Conservation (phyloP, 2,888 invertebrate genomes). For the Hypena proboscidalis region DNA sequence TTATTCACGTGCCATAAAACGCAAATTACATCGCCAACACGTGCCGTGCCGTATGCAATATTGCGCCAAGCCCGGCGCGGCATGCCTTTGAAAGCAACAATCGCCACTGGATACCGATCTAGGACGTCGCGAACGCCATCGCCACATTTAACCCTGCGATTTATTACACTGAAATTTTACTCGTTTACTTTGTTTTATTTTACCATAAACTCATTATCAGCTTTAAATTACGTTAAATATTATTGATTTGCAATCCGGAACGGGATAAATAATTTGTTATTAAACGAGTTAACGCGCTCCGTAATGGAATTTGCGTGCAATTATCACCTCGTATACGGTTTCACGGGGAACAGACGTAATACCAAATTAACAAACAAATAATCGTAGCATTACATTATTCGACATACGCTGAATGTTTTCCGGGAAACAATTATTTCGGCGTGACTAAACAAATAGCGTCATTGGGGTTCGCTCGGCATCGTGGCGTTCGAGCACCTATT, state of each 20-base stretch:
- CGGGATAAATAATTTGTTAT: slow-evolving; percentile 23
- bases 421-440: slow-evolving; percentile 74
- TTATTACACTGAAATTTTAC: background rate
- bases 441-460: slow-evolving; percentile 76
- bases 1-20: slow-evolving; percentile 83
- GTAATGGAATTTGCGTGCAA: slow-evolving; percentile 26
- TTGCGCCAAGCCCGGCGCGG: slow-evolving; percentile 56
- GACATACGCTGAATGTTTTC: slow-evolving; percentile 58
- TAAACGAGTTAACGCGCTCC: slow-evolving; percentile 25
- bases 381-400: slow-evolving; percentile 34
- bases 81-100: slow-evolving; percentile 64
- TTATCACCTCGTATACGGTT: slow-evolving; percentile 30
- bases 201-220: background rate
- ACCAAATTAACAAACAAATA: slow-evolving; percentile 38
- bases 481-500: slow-evolving; percentile 76
- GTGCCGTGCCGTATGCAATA: slow-evolving; percentile 71
- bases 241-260: slow-evolving; percentile 15
- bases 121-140: slow-evolving; percentile 8
- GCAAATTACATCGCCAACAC: slow-evolving; percentile 76
- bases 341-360: slow-evolving; percentile 27
- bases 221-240: too few species aligned
- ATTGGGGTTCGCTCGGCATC: slow-evolving; percentile 66
- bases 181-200: too few species aligned
- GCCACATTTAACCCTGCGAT: background rate
- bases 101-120: slow-evolving; percentile 51